Evolutionary conservation across 2,797 vertebrate genomes (phyloP).

Genomic region (Acropternis orthonyx): DNA sequence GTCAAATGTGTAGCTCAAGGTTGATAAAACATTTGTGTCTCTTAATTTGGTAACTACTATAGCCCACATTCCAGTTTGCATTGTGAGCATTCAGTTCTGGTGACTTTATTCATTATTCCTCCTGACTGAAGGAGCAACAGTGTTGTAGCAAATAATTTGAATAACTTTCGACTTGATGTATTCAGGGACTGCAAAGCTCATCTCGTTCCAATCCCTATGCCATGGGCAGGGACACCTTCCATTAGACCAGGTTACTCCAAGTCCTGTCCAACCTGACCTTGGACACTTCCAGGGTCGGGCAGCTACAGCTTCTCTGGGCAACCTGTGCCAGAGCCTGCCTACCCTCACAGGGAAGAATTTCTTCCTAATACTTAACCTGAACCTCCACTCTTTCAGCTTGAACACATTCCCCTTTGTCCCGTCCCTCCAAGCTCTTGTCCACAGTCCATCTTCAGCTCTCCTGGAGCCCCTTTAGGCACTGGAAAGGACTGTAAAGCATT

Average conservation of each 20-base stretch:
- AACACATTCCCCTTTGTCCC: not conserved
- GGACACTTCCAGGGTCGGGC: too few relatives aligned
- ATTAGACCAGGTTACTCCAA: fast-evolving
- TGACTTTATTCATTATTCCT: not conserved
- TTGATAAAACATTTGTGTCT: not conserved
- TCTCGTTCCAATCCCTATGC: not conserved
- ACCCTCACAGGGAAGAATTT: not conserved
- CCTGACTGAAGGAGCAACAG: not conserved
- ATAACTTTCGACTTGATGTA: not conserved
- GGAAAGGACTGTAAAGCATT: not conserved
- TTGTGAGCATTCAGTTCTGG: not conserved
- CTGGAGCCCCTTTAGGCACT: not conserved
- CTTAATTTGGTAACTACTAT: not conserved
- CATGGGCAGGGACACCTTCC: fast-evolving
- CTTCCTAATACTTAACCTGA: not conserved
- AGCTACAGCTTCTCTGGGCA: not conserved
- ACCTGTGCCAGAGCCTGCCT: fast-evolving
- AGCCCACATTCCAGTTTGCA: not conserved
- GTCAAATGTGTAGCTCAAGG: not conserved
- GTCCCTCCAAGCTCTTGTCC: not conserved
- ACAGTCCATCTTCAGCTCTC: too few relatives aligned
- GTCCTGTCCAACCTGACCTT: fast-evolving
- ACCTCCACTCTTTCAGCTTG: fast-evolving
- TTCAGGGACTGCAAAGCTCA: not conserved
- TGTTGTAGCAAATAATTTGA: not conserved